A percentile compares a stretch with the other conserved stretches of the same genome.
These are phyloP conservation scores for Nycticebus coucang DNA, from an alignment of 2,113 vertebrate species.

Conservation along the genomic window DNA sequence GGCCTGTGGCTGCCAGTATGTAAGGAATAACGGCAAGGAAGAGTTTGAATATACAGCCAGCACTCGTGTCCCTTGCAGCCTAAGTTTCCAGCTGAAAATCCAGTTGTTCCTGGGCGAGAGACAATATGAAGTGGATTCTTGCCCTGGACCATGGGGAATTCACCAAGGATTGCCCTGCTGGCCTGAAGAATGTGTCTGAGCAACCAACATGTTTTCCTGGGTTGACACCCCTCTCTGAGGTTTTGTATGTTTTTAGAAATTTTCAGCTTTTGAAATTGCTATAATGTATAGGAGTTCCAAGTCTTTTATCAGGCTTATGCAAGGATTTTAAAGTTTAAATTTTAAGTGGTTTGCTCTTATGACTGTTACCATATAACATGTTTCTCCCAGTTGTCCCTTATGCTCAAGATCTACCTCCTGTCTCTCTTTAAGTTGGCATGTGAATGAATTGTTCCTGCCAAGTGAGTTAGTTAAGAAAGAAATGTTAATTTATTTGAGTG, in stretches of 20 bases:
- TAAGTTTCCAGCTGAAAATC: background rate
- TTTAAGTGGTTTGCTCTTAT: background rate
- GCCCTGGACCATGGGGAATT: background rate
- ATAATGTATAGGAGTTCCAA: background rate
- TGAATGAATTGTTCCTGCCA: background rate
- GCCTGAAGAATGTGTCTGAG: background rate
- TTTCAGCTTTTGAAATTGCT: constrained; percentile 6
- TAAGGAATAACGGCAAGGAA: background rate
- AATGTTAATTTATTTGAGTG: constrained; percentile 44
- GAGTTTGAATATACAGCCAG: background rate
- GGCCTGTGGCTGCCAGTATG: rapidly evolving
- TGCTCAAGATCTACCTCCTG: background rate
- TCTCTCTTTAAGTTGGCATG: background rate
- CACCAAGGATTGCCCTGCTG: too few relatives aligned
- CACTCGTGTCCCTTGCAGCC: background rate
- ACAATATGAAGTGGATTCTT: background rate
- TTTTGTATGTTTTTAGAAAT: background rate
- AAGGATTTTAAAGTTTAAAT: constrained; percentile 8
- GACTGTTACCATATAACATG: background rate
- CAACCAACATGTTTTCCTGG: background rate
- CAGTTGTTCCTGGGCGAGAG: background rate
- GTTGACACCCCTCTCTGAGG: background rate
- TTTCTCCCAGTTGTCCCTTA: background rate
- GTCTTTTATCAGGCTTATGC: too few relatives aligned
- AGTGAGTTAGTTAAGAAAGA: background rate